Conservation (phyloP, 2,888 invertebrate species). For the Lobophora halterata region DNA sequence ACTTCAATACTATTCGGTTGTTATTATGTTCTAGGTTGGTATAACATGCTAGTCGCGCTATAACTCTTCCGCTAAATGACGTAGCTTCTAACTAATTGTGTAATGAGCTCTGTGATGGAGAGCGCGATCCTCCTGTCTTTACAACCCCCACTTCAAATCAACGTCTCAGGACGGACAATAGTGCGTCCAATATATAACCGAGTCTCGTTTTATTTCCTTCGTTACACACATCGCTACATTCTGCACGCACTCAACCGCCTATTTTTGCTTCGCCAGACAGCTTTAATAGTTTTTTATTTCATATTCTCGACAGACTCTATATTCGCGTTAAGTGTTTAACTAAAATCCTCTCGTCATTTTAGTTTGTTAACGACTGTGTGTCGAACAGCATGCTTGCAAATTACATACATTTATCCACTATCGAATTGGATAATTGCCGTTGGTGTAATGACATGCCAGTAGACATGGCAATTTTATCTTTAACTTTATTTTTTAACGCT, state of each 20-base stretch:
- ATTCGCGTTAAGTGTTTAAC: slow-evolving; percentile 51
- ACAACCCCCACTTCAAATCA: slow-evolving; percentile 25
- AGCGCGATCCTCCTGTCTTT: slow-evolving; percentile 30
- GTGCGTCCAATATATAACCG: slow-evolving; percentile 35
- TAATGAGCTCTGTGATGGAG: slow-evolving; percentile 48
- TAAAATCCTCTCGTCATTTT: slow-evolving; percentile 57
- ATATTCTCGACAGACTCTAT: slow-evolving; percentile 28
- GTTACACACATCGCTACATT: slow-evolving; percentile 32
- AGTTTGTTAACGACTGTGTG: slow-evolving; percentile 45
- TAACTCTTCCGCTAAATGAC: slow-evolving; percentile 46
- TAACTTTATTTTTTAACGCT: slow-evolving; percentile 44
- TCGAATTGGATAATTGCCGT: slow-evolving; percentile 69
- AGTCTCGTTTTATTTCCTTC: slow-evolving; percentile 34
- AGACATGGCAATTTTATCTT: slow-evolving; percentile 53
- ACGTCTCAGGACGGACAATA: slow-evolving; percentile 26
- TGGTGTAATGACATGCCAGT: slow-evolving; percentile 54
- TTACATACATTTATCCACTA: slow-evolving; percentile 60
- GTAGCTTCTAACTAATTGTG: slow-evolving; percentile 50
- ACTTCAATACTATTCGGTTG: slow-evolving; percentile 22
- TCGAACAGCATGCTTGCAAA: slow-evolving; percentile 55
- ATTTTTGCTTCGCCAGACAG: slow-evolving; percentile 33
- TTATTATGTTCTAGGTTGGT: slow-evolving; percentile 27
- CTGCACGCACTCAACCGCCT: slow-evolving; percentile 31
- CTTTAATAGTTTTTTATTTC: slow-evolving; percentile 41
- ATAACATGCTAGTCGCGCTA: slow-evolving; percentile 19